A percentile compares a stretch with the other conserved stretches of the same genome.
Conservation (phyloP, 2,113 vertebrate genomes). For the Leucoraja erinaceus region DNA sequence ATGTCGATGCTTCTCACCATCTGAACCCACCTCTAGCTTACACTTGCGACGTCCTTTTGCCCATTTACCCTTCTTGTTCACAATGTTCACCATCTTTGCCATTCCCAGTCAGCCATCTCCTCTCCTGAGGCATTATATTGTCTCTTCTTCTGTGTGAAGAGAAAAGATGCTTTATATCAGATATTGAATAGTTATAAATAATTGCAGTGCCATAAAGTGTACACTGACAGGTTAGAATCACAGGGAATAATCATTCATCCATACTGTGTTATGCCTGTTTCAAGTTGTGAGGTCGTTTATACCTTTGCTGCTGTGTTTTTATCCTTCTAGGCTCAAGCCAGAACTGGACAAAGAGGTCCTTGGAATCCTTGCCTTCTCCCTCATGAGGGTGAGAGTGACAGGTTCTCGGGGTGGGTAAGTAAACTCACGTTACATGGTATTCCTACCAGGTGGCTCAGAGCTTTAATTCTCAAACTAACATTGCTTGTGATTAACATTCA, state of each 20-base stretch:
- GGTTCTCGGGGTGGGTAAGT: slow-evolving; percentile 65
- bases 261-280: not conserved
- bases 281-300: not conserved
- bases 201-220: not conserved
- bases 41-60: not conserved
- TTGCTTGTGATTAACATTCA: not conserved
- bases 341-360: slow-evolving; percentile 73
- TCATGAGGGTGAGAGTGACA: slow-evolving; percentile 72
- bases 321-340: slow-evolving; percentile 56
- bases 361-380: slow-evolving; percentile 79
- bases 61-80: not conserved
- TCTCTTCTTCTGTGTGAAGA: not conserved
- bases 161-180: not conserved
- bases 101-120: not conserved
- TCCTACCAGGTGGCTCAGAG: not conserved
- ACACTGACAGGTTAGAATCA: not conserved
- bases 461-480: not conserved
- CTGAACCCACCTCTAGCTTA: not conserved
- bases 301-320: not conserved
- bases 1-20: not conserved
- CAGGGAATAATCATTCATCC: not conserved
- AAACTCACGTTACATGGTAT: not conserved
- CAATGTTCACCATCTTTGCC: not conserved
- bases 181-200: not conserved
- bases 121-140: not conserved